Percentiles rank a stretch among this genome's conserved stretches.
Conservation (phyloP, 2,797 vertebrate species). For the Adrianichthys oophorus region DNA sequence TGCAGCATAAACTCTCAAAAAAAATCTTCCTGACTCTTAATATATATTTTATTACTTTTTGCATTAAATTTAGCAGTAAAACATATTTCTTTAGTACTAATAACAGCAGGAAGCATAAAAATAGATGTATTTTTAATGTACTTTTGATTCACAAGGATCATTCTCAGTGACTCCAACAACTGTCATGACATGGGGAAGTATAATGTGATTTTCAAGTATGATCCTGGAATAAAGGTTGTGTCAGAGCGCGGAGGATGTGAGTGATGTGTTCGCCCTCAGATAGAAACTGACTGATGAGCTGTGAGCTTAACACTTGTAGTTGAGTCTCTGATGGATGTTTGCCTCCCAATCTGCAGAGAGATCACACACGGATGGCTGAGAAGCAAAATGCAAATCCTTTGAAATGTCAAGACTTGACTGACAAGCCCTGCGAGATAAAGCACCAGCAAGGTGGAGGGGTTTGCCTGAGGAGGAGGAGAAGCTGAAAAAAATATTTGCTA, state of each 20-base stretch:
- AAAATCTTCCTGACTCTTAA: no score
- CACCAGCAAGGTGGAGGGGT: slow-evolving; percentile 12
- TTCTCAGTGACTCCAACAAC: not conserved
- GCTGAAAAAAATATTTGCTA: slow-evolving; percentile 3
- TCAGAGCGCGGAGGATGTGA: slow-evolving; percentile 7
- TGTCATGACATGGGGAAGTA: not conserved
- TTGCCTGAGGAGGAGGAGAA: not conserved
- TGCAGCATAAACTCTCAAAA: no score
- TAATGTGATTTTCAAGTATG: not conserved
- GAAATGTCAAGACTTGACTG: slow-evolving; percentile 59
- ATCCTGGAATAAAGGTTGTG: not conserved
- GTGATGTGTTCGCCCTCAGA: slow-evolving; percentile 8
- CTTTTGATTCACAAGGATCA: slow-evolving; percentile 1
- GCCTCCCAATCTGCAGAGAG: slow-evolving; percentile 36
- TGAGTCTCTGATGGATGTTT: slow-evolving; percentile 44
- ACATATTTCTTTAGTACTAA: not conserved
- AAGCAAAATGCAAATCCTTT: slow-evolving; percentile 52
- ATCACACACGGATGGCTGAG: slow-evolving; percentile 50
- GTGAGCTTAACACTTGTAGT: slow-evolving; percentile 28
- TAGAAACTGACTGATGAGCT: slow-evolving; percentile 21
- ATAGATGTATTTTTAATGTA: not conserved
- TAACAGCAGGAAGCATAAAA: not conserved
- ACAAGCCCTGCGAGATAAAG: slow-evolving; percentile 25
- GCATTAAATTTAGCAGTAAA: not conserved
- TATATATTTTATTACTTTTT: no score